These are phyloP conservation scores for Pectinophora gossypiella DNA, from an alignment of 1,140 invertebrate species.

Conservation along the genomic window DNA sequence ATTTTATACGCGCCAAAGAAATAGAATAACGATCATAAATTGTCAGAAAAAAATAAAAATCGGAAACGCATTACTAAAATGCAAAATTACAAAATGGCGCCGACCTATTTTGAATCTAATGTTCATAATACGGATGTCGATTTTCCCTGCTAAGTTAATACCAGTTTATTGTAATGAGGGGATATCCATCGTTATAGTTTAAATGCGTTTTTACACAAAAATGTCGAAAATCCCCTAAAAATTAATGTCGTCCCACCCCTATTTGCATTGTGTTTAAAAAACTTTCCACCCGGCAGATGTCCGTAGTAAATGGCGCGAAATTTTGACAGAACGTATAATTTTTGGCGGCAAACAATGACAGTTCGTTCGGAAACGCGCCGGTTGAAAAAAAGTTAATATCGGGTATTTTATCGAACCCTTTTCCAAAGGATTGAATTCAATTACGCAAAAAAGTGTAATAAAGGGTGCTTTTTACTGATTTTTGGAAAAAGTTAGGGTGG, in stretches of 20 bases:
- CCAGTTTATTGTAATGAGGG: conserved; percentile 56
- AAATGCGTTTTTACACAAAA: conserved; percentile 66
- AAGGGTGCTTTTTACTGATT: conserved; percentile 63
- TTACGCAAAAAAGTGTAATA: conserved; percentile 59
- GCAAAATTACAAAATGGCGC: background rate
- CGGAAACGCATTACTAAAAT: background rate
- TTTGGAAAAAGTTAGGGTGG: conserved; percentile 53
- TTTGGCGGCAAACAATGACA: conserved; percentile 58
- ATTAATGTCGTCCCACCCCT: conserved; percentile 67
- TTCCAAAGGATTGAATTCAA: conserved; percentile 72
- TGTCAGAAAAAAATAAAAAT: too few species aligned
- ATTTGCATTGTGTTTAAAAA: conserved; percentile 71
- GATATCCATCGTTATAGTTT: conserved; percentile 59
- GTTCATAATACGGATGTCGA: background rate
- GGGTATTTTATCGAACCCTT: conserved; percentile 64
- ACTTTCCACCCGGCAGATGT: conserved; percentile 63
- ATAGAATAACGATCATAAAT: too few species aligned
- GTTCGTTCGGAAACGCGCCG: conserved; percentile 23
- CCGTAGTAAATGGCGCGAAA: conserved; percentile 67
- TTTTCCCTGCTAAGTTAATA: conserved; percentile 3
- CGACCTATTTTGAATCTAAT: conserved; percentile 11
- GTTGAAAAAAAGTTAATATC: conserved; percentile 59
- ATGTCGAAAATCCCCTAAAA: conserved; percentile 67
- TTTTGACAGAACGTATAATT: conserved; percentile 71
- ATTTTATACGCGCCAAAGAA: too few species aligned